phyloP scores from a whole-genome alignment of 2,888 invertebrate species.

The Xylota segnis region DNA sequence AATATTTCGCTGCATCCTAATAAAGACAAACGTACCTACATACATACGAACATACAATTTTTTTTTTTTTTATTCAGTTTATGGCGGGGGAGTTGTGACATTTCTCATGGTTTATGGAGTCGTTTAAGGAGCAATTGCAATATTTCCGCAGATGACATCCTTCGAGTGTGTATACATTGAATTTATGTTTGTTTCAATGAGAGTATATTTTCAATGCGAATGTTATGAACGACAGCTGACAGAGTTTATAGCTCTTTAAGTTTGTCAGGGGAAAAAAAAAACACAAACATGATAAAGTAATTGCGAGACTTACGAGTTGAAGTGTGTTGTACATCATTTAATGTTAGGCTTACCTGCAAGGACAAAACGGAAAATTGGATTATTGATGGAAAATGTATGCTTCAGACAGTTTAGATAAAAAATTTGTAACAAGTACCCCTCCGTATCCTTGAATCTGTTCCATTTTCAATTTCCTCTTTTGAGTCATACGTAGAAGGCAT shows the following conservation, averaged over 20 bases:
- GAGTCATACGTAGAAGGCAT: neutral
- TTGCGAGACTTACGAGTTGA: conserved; percentile 52
- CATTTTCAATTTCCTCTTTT: neutral
- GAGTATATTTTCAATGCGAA: neutral
- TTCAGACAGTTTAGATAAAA: neutral
- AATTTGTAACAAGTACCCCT: neutral
- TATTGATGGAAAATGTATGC: neutral
- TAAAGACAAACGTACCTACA: conserved; percentile 11
- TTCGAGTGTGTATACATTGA: neutral
- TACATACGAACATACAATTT: too few species aligned
- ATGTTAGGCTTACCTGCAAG: conserved; percentile 58
- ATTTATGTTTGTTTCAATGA: conserved; percentile 8
- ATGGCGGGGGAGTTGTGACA: conserved; percentile 4
- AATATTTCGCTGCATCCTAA: conserved; percentile 38
- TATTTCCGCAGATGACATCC: conserved; percentile 7
- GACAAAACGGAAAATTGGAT: conserved; percentile 21
- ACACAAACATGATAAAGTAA: conserved; percentile 15
- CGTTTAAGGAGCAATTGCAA: conserved; percentile 23
- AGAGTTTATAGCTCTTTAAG: conserved; percentile 5
- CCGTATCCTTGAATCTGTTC: neutral
- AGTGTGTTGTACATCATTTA: neutral
- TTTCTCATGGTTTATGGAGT: conserved; percentile 34
- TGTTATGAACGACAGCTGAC: conserved; percentile 12
- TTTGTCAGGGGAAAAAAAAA: neutral
- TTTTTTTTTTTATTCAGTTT: neutral